phyloP scores from a whole-genome alignment of 2,113 vertebrate genomes.

The Eolophus roseicapilla region DNA sequence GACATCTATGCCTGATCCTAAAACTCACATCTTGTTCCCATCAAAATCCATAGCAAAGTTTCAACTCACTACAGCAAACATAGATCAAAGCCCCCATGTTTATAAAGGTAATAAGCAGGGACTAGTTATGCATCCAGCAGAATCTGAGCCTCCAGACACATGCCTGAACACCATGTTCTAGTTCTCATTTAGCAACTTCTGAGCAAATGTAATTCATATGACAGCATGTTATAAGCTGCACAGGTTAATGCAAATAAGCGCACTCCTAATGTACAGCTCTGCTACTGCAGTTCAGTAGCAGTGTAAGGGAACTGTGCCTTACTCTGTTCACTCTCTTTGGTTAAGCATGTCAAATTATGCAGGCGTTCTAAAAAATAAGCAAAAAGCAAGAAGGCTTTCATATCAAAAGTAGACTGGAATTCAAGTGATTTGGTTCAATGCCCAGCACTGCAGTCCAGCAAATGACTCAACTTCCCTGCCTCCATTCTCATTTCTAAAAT shows the following conservation, averaged over 20 bases:
- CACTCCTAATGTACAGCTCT: not conserved
- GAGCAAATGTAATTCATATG: not conserved
- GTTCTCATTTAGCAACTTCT: not conserved
- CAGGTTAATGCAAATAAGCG: not conserved
- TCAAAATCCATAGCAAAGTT: not conserved
- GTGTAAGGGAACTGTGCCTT: not conserved
- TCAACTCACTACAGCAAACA: not conserved
- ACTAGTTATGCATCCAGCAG: not conserved
- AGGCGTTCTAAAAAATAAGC: not conserved
- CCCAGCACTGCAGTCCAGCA: conserved; percentile 6
- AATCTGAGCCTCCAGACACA: not conserved
- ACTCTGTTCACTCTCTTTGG: not conserved
- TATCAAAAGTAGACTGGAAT: not conserved
- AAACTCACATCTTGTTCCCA: not conserved
- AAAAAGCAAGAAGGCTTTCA: not conserved
- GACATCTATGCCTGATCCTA: not conserved
- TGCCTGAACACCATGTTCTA: not conserved
- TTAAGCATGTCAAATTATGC: not conserved
- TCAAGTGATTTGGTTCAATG: not conserved
- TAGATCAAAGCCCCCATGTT: not conserved
- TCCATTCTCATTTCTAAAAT: not conserved
- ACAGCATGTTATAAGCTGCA: not conserved
- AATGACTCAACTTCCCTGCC: not conserved
- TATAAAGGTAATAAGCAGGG: not conserved
- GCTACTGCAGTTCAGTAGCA: not conserved